A percentile compares a stretch with the other conserved stretches of the same genome.
Conservation (phyloP, 2,888 invertebrate genomes). For the Tenthredo amoena region DNA sequence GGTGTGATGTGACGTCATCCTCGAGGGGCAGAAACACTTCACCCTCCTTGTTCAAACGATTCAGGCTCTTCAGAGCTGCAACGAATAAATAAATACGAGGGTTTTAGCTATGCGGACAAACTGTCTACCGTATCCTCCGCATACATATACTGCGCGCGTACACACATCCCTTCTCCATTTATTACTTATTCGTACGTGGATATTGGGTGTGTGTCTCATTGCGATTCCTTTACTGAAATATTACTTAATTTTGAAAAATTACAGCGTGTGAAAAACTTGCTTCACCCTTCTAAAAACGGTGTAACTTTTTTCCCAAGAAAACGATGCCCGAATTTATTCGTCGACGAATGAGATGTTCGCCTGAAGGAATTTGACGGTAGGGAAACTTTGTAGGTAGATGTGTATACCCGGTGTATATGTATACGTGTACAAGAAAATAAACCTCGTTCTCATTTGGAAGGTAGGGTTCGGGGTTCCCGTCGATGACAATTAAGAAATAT, state of each 20-base stretch:
- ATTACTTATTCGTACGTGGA: background rate
- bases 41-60: slow-evolving; percentile 73
- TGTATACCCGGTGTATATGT: background rate
- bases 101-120: slow-evolving; percentile 13
- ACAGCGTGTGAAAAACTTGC: background rate
- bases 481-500: slow-evolving; percentile 9
- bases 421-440: background rate
- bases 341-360: background rate
- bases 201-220: background rate
- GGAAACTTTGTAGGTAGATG: background rate
- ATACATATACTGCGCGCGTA: background rate
- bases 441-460: background rate
- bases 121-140: background rate
- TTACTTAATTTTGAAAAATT: background rate
- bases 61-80: slow-evolving; percentile 75
- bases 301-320: background rate
- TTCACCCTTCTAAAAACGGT: background rate
- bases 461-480: background rate
- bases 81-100: slow-evolving; percentile 54
- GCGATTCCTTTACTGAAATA: background rate
- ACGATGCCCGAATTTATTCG: background rate
- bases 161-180: background rate
- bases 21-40: slow-evolving; percentile 72
- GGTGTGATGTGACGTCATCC: slow-evolving; percentile 79
- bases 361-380: background rate